These are phyloP conservation scores for Dicentrarchus labrax DNA, from an alignment of 2,113 vertebrate genomes.

Conservation along the genomic window DNA sequence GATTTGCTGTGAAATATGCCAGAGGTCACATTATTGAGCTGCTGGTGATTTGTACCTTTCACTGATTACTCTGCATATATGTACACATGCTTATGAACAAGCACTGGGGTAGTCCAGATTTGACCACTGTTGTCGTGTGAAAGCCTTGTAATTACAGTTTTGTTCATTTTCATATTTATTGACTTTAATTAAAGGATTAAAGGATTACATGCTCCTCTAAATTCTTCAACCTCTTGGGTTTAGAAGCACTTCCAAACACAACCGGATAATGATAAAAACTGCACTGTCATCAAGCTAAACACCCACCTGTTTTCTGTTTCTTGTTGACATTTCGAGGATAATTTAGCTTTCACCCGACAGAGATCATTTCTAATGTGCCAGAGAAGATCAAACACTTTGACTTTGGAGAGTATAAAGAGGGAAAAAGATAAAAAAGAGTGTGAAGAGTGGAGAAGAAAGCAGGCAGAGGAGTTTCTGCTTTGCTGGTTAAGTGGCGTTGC, in stretches of 20 bases:
- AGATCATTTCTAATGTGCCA: conserved; percentile 13
- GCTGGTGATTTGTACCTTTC: conserved; percentile 22
- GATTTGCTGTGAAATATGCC: neutral
- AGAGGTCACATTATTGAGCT: conserved; percentile 27
- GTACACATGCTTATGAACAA: conserved; percentile 10
- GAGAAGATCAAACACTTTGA: conserved; percentile 43
- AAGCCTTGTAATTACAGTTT: conserved; percentile 49
- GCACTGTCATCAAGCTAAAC: conserved; percentile 55
- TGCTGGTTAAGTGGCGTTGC: neutral
- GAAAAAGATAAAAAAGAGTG: neutral
- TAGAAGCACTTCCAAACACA: conserved; percentile 51
- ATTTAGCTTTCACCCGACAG: conserved; percentile 35
- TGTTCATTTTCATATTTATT: conserved; percentile 62
- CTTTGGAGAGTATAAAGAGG: conserved; percentile 38
- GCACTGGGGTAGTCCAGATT: conserved; percentile 1
- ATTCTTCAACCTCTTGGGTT: conserved; percentile 57
- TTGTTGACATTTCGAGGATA: conserved; percentile 63
- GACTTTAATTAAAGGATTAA: conserved; percentile 80
- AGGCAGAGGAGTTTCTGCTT: neutral
- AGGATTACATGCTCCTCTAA: conserved; percentile 71
- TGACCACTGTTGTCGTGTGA: conserved; percentile 5
- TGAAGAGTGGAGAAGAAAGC: conserved; percentile 7
- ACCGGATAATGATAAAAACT: conserved; percentile 49
- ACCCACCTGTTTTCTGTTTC: conserved; percentile 21
- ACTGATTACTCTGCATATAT: conserved; percentile 1